Base-by-base conservation (phyloP, 2,113 vertebrate genomes). In the Ictalurus furcatus region DNA sequence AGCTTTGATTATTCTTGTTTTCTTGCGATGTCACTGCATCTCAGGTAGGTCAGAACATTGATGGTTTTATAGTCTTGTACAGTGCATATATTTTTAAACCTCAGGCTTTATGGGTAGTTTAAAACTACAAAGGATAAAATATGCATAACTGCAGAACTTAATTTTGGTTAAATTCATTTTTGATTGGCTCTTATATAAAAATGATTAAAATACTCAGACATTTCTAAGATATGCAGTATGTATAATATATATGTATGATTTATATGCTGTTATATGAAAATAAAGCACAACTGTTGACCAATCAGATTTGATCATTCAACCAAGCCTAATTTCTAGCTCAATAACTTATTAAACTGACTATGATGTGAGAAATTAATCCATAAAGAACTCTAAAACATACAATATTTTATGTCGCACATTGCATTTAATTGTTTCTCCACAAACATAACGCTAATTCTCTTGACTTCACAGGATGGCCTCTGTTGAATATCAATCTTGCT, bases 11-110 rank as follows among this genome's bases (percentile, higher is more conserved):
- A 34, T 78, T n/a, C 89, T 90, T 54, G 17, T 88, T 44, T 87
- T 85, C 44, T 7, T 87, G 44, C 85, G 73, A 12, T 78, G 17
- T 34, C 28, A 59, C 30, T 85, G 81, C 37, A 16, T 69, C 81
- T 87, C 86, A 74, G 87, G 87, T 88, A 81, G 44, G 89, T 85
- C 48, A 34, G 56, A 69, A 78, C 23, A 48, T 28, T 87, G 21
- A 52, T 8, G 8, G 19, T 19, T 85, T 73, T 44, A 23, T 58
- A 73, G 28, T 65, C 17, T 25, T 56, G 2, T 28, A 4, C 19
- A 14, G 9, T 28, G 16, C 28, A 85, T 48, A 44, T 52, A 13
- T 25, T 28, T 25, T 3, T 44, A 52, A 81, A 54, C 5, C 11
- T 44, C 9, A 28, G 23, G 9, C 19, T 44, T 25, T 78, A 48